Percentiles rank a stretch among this genome's conserved stretches.
Evolutionary conservation across 2,113 vertebrate species (phyloP).

Genomic region (Noturus placidus): DNA sequence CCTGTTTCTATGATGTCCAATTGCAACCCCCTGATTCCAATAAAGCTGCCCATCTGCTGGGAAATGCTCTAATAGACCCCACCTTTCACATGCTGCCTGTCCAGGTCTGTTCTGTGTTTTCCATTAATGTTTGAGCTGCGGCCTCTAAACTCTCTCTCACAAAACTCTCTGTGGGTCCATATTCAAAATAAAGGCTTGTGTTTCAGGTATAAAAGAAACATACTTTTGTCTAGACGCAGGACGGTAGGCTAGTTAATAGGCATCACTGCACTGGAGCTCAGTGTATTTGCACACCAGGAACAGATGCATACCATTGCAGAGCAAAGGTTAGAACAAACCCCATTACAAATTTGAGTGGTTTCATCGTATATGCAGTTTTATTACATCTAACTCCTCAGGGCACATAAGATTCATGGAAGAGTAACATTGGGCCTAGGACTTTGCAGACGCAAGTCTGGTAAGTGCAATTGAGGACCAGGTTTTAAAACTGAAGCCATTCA

Average conservation of each 20-base stretch:
- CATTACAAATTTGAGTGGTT: conserved; percentile 29
- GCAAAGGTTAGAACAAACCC: conserved; percentile 29
- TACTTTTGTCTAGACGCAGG: conserved; percentile 71
- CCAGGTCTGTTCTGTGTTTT: conserved; percentile 64
- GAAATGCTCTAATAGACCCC: conserved; percentile 46
- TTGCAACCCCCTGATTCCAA: conserved; percentile 53
- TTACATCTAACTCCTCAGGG: conserved; percentile 13
- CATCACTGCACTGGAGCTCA: conserved; percentile 52
- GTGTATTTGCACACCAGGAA: conserved; percentile 51
- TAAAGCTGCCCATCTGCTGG: conserved; percentile 59
- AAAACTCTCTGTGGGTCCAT: conserved; percentile 51
- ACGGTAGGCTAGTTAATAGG: conserved; percentile 57
- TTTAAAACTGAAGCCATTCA: not conserved
- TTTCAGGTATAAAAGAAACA: conserved; percentile 59
- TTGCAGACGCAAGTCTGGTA: conserved; percentile 7
- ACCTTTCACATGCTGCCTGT: conserved; percentile 30
- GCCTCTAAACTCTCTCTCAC: conserved; percentile 51
- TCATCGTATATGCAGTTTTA: conserved; percentile 30
- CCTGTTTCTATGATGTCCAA: conserved; percentile 47
- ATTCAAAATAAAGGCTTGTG: conserved; percentile 62
- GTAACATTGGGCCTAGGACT: not conserved
- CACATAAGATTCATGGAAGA: conserved; percentile 33
- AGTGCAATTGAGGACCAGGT: not conserved
- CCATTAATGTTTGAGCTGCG: conserved; percentile 70
- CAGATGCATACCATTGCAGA: conserved; percentile 34